Base-by-base conservation (phyloP, 2,113 vertebrate genomes). In the Anseranas semipalmata region DNA sequence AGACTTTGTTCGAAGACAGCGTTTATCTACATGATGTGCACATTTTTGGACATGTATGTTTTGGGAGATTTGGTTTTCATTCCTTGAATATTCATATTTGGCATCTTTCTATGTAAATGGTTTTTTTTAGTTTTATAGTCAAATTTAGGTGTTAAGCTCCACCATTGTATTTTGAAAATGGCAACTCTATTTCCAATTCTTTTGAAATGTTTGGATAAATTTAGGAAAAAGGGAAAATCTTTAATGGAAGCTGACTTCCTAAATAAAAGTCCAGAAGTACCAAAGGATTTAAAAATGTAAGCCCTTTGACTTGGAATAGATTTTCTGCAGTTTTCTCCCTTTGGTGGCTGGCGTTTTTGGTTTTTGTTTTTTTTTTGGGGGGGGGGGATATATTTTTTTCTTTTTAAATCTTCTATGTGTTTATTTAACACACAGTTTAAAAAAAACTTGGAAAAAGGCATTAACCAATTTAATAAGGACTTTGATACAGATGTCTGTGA, bases 131-230 rank as follows among this genome's bases (percentile, higher is more conserved):
- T 37, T 68, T 35, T 12, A 37, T 22, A 30, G 11, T 32, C 72
- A 71, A 88, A 39, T 6, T 72, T 15, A 55, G 30, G 32, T 59
- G 3, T 41, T 74, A 66, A 56, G 22, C 4, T 55, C 9, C 63
- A 13, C 7, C 8, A 45, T 39, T 7, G 2, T 70, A 46, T 50
- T 50, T 71, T 83, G 21, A 83, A 94, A 83, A 87, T 56, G 20
- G 2, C 13, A 62, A 41, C 68, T 63, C 19, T 75, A 7, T 15
- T 52, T 2, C 0, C 9, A 4, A 18, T 17, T 1, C 5, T 43
- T 80, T 88, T 56, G 2, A 66, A 85, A 25, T 48, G 4, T 66
- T 85, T 65, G 25, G 7, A 70, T 56, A 76, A 67, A 71, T 77
- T 25, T 39, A 41, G 13, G 17, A 70, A 93, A 87, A 93, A 59